These are phyloP conservation scores for Trochalopteron elliotii DNA, from an alignment of 2,113 vertebrate species.

Conservation along the genomic window DNA sequence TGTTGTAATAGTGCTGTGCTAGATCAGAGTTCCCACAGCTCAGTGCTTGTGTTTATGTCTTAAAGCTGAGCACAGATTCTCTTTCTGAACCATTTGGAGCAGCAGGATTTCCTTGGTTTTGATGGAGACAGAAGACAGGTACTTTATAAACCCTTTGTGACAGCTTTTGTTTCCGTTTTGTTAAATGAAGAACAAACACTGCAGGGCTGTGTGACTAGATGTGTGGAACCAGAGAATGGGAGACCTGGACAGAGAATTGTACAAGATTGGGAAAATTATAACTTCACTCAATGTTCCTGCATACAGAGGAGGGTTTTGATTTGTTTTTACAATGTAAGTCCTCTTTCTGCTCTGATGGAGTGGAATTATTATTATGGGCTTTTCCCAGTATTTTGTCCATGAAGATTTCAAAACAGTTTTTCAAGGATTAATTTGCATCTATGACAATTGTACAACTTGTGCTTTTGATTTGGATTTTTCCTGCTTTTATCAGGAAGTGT, in stretches of 20 bases:
- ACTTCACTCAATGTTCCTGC: not conserved
- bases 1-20: accelerated
- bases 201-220: not conserved
- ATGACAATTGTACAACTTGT: not conserved
- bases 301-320: not conserved
- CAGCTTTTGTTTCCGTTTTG: not conserved
- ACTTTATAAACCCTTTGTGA: not conserved
- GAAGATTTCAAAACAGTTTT: not conserved
- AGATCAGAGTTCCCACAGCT: not conserved
- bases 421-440: not conserved
- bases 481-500: not conserved
- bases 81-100: not conserved
- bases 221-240: not conserved
- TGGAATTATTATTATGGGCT: not conserved
- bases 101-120: not conserved
- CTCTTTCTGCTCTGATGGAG: not conserved
- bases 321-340: not conserved
- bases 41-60: not conserved
- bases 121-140: no score
- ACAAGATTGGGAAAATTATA: not conserved
- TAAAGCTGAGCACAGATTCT: not conserved
- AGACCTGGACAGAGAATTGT: not conserved
- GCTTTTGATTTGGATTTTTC: not conserved
- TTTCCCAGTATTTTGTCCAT: not conserved
- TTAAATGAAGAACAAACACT: not conserved